Base-by-base conservation (phyloP, 2,888 invertebrate species). In the Scaptomyza parva region DNA sequence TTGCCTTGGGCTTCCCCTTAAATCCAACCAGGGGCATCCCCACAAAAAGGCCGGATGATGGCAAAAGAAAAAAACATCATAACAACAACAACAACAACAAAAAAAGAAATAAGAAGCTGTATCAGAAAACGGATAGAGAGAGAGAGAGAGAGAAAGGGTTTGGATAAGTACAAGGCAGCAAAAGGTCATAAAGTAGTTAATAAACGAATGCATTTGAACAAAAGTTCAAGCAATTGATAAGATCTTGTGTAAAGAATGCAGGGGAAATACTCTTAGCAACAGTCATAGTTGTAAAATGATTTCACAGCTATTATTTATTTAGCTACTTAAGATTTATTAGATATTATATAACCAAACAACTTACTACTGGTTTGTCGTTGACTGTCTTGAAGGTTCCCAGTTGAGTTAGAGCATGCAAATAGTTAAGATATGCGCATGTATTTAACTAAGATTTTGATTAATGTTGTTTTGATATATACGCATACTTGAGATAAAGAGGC, bases 21-120 rank as follows among this genome's bases (percentile, higher is more conserved):
- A 78, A 65, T 58, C 12, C 33, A 22, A 60, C 55, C 18, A 68
- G 85, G 86, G 87, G 67, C 59, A 68, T 84, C 85, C 87, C 80
- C 82, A 20, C 43, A 53, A 55, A 47, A 47, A 50, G 24, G 41
- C 35, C 67, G 52, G 63, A 63, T 69, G 63, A 63, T 69, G 68
- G 55, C 43, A 28, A 44, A 69, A 65, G 58, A 60, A 68, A n/a
- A n/a, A n/a, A n/a, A n/a, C n/a, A n/a, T n/a, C n/a, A 65, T 51
- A 54, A 37, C 8, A 3, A 43, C 58, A 43, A 8, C 7, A 51
- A 55, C 35, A 43, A 20, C 5, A 24, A 26, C 40, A 44, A 28
- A n/a, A 35, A 47, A 54, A 59, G 30, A 65, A 37, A 54, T 9
- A 18, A 45, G 14, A 39, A 50, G 53, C 6, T 45, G 33, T 9